Evolutionary conservation across 2,797 vertebrate species (phyloP).

Genomic region (Poeciliopsis infans): DNA sequence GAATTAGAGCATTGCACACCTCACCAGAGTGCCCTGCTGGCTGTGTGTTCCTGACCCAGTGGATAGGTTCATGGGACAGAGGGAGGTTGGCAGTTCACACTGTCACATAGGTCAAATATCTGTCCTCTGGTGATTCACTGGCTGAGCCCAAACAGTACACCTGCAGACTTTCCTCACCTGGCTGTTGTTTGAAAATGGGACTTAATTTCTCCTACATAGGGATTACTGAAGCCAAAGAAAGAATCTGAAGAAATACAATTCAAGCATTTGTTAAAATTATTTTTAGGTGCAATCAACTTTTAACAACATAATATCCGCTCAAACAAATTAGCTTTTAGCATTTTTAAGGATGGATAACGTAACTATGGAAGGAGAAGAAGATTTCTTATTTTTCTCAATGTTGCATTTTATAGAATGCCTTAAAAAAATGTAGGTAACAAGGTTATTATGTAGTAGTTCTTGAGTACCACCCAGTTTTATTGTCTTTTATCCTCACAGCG

Average conservation of each 20-base stretch:
- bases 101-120: conserved; percentile 44
- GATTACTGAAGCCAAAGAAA: conserved; percentile 8
- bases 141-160: conserved; percentile 44
- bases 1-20: conserved; percentile 32
- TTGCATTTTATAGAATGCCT: not conserved
- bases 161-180: conserved; percentile 44
- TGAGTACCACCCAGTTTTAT: not conserved
- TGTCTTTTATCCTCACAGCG: not conserved
- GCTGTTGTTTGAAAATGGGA: conserved; percentile 33
- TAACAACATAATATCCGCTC: not conserved
- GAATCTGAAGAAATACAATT: not conserved
- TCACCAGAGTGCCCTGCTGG: conserved; percentile 31
- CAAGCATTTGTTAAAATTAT: conserved; percentile 1
- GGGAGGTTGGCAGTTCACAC: conserved; percentile 25
- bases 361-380: not conserved
- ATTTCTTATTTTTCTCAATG: not conserved
- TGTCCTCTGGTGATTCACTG: conserved; percentile 13
- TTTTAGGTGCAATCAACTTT: not conserved
- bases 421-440: not conserved
- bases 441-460: not conserved
- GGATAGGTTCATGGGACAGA: conserved; percentile 42
- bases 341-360: not conserved
- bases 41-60: conserved; percentile 41
- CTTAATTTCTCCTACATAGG: not conserved
- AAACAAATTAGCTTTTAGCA: not conserved